Conservation (phyloP, 2,113 vertebrate genomes). For the Panthera leo region DNA sequence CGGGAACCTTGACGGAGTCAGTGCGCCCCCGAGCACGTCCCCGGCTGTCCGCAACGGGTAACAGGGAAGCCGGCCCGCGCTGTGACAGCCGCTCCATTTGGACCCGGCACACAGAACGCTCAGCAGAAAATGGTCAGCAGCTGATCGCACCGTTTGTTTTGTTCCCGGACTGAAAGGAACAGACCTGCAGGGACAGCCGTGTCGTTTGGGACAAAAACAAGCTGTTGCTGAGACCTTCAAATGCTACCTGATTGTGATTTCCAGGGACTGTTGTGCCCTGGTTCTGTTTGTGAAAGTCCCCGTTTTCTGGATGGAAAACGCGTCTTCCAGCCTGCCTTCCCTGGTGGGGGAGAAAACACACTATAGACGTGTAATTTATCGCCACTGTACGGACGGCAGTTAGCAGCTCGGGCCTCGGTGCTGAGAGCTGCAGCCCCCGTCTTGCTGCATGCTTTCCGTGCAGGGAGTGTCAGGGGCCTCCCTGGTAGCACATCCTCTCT, state of each 20-base stretch:
- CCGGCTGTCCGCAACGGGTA: not conserved
- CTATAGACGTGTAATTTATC: accelerated
- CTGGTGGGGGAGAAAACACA: accelerated
- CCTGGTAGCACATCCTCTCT: not conserved
- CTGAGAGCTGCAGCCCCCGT: not conserved
- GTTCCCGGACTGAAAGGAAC: not conserved
- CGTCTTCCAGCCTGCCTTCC: not conserved
- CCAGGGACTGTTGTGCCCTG: not conserved
- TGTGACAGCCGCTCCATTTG: accelerated
- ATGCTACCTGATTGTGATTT: not conserved
- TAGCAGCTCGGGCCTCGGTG: accelerated
- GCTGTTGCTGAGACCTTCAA: not conserved
- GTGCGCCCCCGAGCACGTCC: not conserved
- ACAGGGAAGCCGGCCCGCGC: accelerated
- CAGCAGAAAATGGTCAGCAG: not conserved
- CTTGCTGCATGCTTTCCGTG: too few species aligned
- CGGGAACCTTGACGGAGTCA: not conserved
- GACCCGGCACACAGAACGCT: accelerated
- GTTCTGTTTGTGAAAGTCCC: not conserved
- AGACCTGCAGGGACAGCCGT: not conserved
- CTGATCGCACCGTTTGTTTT: not conserved
- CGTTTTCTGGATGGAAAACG: not conserved
- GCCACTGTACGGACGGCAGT: accelerated
- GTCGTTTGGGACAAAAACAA: not conserved
- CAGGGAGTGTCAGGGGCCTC: not conserved